Evolutionary conservation across 2,797 vertebrate genomes (phyloP), one percentile per base, ranked within the genome.

Genomic region (Phataginus tricuspis): DNA sequence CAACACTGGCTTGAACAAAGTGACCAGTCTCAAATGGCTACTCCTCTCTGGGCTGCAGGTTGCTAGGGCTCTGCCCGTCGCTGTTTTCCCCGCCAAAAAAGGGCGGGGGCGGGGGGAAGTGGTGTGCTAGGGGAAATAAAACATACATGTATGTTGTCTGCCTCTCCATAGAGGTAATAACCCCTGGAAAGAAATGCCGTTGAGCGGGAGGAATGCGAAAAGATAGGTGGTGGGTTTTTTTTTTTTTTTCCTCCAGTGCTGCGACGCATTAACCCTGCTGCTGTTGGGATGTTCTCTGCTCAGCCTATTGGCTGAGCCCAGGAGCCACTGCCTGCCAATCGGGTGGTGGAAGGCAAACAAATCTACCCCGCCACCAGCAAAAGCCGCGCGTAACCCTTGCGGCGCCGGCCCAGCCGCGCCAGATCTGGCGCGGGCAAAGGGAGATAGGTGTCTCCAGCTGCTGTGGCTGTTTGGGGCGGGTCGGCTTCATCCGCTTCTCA

Each of bases 301-400:
- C 96, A 97, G 97, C 96, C 96, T 97, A 98, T 98, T 98, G 98
- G 97, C 97, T 97, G 97, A 97, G 97, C 74, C 96, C 68, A 49
- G 93, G 91, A 97, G 88, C 86, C 96, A 94, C 98, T 90, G 97
- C 97, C 98, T 97, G 93, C 98, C 99, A 99, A 98, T 99, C 97
- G 97, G 98, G 90, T 98, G 96, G 85, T 82, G 97, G 87, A 93
- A 98, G 98, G 97, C 96, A 98, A 97, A 98, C 96, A 97, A 98
- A 98, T 97, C 97, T 96, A 97, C 97, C 98, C 99, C 98, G 99
- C 99, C 98, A 99, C 99, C 98, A 98, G 97, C 98, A 96, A 98
- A 93, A 98, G 84, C 98, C 96, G 94, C 98, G 98, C 98, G 98
- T 98, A 97, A 98, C 97, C 98, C 98, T 98, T 98, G 91, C 97